A percentile compares a stretch with the other conserved stretches of the same genome.
These are phyloP conservation scores for Phengaris arion DNA, from an alignment of 2,888 invertebrate genomes.

Conservation along the genomic window DNA sequence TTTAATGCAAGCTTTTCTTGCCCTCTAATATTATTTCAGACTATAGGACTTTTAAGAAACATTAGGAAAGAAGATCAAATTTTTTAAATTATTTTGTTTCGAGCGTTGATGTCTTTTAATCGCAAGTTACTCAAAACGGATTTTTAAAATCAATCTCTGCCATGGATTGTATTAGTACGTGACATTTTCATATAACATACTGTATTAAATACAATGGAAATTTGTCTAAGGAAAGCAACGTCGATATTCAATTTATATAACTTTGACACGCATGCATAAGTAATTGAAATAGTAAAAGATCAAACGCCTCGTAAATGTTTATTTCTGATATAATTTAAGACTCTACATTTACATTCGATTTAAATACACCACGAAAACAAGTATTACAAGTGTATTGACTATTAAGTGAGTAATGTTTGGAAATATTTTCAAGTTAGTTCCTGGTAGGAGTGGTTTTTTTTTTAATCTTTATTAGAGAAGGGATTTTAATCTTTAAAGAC, in stretches of 20 bases:
- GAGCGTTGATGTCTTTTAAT: not conserved
- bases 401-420: not conserved
- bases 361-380: slow-evolving; percentile 2
- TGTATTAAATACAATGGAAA: not conserved
- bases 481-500: no score
- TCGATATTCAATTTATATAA: not conserved
- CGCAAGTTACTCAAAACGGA: not conserved
- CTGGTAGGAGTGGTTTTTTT: not conserved
- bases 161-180: not conserved
- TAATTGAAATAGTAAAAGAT: slow-evolving; percentile 59
- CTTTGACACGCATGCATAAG: slow-evolving; percentile 67
- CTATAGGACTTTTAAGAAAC: not conserved
- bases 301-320: slow-evolving; percentile 48
- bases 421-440: not conserved
- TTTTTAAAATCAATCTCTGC: not conserved
- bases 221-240: not conserved
- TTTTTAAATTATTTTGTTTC: not conserved
- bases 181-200: not conserved
- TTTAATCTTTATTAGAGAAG: no score
- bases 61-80: not conserved
- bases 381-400: not conserved
- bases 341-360: slow-evolving; percentile 20
- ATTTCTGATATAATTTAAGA: slow-evolving; percentile 11
- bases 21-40: not conserved
- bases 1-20: not conserved